Evolutionary conservation across 2,797 vertebrate species (phyloP).

Genomic region (Heliangelus exortis): DNA sequence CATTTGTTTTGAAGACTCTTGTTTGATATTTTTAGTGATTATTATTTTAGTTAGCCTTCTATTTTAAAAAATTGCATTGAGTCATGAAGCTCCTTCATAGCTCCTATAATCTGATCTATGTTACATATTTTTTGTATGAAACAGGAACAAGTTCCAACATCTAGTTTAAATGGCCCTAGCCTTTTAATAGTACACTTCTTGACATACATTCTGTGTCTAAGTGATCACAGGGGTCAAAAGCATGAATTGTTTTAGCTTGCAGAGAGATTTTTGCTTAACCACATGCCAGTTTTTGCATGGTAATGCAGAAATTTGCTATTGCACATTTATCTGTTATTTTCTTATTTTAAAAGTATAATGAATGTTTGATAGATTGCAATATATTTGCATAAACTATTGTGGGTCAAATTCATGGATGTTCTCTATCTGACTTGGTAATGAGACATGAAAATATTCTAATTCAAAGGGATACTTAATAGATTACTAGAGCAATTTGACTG

Average conservation of each 20-base stretch:
- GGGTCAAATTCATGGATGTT: constrained; percentile 26
- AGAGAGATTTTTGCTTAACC: neutral
- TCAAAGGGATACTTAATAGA: neutral
- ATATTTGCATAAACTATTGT: constrained; percentile 16
- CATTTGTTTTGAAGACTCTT: neutral
- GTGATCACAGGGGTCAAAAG: neutral
- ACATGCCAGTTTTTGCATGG: neutral
- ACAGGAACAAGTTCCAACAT: neutral
- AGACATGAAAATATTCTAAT: constrained; percentile 18
- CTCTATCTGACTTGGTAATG: neutral
- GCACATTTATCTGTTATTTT: constrained; percentile 11
- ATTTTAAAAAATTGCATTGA: neutral
- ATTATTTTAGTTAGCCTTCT: neutral
- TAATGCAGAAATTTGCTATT: constrained; percentile 12
- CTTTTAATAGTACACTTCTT: neutral
- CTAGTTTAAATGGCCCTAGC: neutral
- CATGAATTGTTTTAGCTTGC: neutral
- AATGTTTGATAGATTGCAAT: neutral
- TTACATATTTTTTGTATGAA: neutral
- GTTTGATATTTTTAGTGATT: neutral
- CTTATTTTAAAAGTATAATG: constrained; percentile 38
- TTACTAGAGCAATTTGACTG: neutral
- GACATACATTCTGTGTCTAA: neutral
- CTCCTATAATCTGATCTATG: accelerated
- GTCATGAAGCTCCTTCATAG: neutral